phyloP scores from a whole-genome alignment of 2,113 vertebrate species.

The Pseudopodoces humilis region DNA sequence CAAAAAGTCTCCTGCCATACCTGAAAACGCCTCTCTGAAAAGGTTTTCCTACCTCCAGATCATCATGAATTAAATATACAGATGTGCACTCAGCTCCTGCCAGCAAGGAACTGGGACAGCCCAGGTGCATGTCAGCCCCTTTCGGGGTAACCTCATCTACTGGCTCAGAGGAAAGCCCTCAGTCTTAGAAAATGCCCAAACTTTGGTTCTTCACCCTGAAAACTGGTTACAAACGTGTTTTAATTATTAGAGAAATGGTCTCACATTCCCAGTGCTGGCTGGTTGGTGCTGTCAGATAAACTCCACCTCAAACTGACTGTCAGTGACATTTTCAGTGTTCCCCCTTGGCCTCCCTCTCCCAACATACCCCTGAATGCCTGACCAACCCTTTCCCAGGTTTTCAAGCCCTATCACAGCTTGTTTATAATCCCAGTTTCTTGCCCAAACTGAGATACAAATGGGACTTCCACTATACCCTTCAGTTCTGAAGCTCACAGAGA shows the following conservation, averaged over 20 bases:
- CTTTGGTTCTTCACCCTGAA: not conserved
- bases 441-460: rapidly evolving
- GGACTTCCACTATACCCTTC: no score
- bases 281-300: not conserved
- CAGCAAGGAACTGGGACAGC: not conserved
- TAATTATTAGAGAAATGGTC: not conserved
- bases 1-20: not conserved
- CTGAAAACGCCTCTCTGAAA: not conserved
- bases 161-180: not conserved
- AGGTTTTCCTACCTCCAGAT: not conserved
- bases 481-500: not conserved
- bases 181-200: not conserved
- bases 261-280: not conserved
- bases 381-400: not conserved
- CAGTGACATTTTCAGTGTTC: not conserved
- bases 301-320: not conserved
- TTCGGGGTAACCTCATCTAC: not conserved
- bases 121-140: not conserved
- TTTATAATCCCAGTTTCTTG: not conserved
- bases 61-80: not conserved
- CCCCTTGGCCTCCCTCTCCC: not conserved
- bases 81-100: not conserved
- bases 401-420: not conserved
- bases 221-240: not conserved
- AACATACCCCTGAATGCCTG: not conserved